These are phyloP conservation scores for Tachuris rubrigastra DNA, from an alignment of 2,113 vertebrate species.

Conservation along the genomic window DNA sequence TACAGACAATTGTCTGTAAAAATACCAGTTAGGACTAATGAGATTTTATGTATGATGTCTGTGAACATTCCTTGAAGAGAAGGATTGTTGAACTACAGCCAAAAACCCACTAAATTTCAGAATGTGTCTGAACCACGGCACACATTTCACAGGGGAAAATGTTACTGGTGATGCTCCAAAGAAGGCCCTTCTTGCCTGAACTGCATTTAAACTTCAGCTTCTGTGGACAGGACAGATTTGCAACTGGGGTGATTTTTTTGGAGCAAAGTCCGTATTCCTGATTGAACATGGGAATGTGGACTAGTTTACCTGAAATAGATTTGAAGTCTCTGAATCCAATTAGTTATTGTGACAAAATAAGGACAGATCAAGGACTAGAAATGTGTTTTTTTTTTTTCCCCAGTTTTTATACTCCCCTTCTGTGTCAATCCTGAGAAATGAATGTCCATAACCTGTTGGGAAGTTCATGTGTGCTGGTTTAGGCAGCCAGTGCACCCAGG, in stretches of 20 bases:
- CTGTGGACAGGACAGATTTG: background rate
- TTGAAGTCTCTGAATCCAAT: background rate
- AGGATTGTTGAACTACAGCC: background rate
- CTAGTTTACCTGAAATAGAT: background rate
- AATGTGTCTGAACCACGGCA: background rate
- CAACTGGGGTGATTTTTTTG: background rate
- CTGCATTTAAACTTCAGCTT: background rate
- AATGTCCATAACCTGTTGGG: background rate
- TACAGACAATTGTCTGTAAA: constrained; percentile 18
- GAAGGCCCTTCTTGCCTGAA: background rate
- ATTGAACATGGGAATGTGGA: background rate
- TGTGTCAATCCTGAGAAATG: background rate
- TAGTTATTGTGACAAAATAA: background rate
- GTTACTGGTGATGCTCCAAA: background rate
- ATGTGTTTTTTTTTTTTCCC: no score
- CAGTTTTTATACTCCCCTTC: background rate
- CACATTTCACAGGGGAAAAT: background rate
- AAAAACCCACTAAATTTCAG: background rate
- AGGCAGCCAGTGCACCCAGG: background rate
- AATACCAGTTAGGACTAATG: constrained; percentile 6
- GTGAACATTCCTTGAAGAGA: background rate
- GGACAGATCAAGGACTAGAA: background rate
- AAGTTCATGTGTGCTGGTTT: background rate
- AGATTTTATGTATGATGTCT: constrained; percentile 37
- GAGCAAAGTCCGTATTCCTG: background rate